A percentile compares a stretch with the other conserved stretches of the same genome.
phyloP scores from a whole-genome alignment of 2,888 invertebrate species.

The Heliconius cydno region DNA sequence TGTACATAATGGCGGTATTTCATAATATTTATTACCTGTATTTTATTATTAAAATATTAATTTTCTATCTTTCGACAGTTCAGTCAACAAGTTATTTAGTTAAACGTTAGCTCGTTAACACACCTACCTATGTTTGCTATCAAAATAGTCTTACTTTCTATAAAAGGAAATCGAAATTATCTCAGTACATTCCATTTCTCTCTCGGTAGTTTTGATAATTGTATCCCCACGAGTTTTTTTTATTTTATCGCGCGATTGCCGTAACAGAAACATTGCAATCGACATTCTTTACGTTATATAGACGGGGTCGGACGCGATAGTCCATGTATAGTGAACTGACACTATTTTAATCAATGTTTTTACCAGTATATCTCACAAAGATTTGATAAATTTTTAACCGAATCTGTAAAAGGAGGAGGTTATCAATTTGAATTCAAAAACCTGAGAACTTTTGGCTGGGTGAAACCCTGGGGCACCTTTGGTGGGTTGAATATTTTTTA shows the following conservation, averaged over 20 bases:
- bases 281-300: slow-evolving; percentile 59
- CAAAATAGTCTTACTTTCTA: slow-evolving; percentile 81
- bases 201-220: slow-evolving; percentile 77
- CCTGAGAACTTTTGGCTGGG: too few relatives aligned
- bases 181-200: slow-evolving; percentile 79
- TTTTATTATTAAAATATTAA: background rate
- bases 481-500: too few relatives aligned
- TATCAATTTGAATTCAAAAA: too few relatives aligned
- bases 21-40: background rate
- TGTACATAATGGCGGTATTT: background rate
- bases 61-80: slow-evolving; percentile 48
- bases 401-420: too few relatives aligned
- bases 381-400: slow-evolving; percentile 4
- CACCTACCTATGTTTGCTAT: slow-evolving; percentile 60
- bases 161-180: slow-evolving; percentile 83
- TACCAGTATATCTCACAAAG: background rate
- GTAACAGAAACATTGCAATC: slow-evolving; percentile 59
- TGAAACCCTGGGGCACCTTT: too few relatives aligned
- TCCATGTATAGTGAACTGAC: slow-evolving; percentile 28
- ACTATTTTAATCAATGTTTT: slow-evolving; percentile 1
- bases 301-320: slow-evolving; percentile 46
- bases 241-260: slow-evolving; percentile 63
- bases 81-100: slow-evolving; percentile 60
- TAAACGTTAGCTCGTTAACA: slow-evolving; percentile 63
- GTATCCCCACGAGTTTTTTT: slow-evolving; percentile 63